Evolutionary conservation across 2,797 vertebrate species (phyloP).

Genomic region (Amblyraja radiata): DNA sequence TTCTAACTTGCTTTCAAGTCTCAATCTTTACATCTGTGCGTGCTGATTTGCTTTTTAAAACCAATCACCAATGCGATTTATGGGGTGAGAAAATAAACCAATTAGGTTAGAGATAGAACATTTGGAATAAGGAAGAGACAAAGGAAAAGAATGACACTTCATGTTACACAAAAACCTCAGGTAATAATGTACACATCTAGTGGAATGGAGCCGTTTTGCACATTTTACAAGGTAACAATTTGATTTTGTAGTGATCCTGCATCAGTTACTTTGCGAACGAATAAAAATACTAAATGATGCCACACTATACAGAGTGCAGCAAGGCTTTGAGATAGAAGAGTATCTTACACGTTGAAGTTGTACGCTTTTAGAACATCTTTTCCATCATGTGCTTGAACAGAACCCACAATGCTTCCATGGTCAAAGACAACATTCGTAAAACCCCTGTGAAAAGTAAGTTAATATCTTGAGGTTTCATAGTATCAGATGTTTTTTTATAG

Average conservation of each 20-base stretch:
- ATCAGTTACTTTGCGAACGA: not conserved
- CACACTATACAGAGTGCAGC: not conserved
- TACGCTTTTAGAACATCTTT: conserved; percentile 42
- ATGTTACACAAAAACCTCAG: not conserved
- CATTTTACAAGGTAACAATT: not conserved
- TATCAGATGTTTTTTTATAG: not conserved
- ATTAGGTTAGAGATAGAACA: not conserved
- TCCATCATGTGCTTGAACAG: conserved; percentile 38
- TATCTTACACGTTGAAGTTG: conserved; percentile 14
- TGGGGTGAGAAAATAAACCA: not conserved
- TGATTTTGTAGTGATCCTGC: not conserved
- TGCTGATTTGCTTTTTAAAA: too few species aligned
- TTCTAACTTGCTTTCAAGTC: too few species aligned
- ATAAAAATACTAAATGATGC: not conserved
- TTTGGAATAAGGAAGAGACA: not conserved
- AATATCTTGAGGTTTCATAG: not conserved
- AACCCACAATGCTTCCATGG: conserved; percentile 41
- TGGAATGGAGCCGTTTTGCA: not conserved
- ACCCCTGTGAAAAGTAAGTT: conserved; percentile 37
- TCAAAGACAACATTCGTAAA: conserved; percentile 43
- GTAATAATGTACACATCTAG: too few species aligned
- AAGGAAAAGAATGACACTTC: not conserved
- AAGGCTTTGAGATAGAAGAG: not conserved
- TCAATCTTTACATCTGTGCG: too few species aligned
- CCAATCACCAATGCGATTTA: not conserved